Conservation (phyloP, 2,888 invertebrate species). For the Bhutanitis thaidina region DNA sequence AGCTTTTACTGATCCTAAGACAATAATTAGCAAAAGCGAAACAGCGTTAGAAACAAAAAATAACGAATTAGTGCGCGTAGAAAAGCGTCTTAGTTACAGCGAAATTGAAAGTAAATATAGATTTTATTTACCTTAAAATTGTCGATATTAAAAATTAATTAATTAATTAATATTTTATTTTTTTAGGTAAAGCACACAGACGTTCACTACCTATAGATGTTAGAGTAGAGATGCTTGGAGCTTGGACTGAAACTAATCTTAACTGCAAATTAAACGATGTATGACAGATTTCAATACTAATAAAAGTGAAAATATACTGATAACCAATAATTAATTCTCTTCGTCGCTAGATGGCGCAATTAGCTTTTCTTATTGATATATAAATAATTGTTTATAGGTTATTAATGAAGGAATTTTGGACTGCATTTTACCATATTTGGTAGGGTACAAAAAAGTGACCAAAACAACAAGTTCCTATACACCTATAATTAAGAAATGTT, state of each 20-base stretch:
- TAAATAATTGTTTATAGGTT: constrained; percentile 75
- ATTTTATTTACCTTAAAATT: neutral
- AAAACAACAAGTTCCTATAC: constrained; percentile 76
- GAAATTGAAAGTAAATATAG: constrained; percentile 55
- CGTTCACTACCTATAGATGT: constrained; percentile 52
- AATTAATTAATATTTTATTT: neutral
- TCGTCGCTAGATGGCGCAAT: constrained; percentile 50
- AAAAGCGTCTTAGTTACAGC: constrained; percentile 59
- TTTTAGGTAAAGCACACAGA: constrained; percentile 46
- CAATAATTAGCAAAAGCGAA: constrained; percentile 62
- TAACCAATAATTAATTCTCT: neutral
- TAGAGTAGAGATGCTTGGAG: constrained; percentile 68
- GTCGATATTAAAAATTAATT: no score
- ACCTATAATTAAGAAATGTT: constrained; percentile 76
- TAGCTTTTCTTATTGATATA: constrained; percentile 36
- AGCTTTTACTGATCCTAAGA: constrained; percentile 47
- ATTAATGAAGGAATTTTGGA: constrained; percentile 91
- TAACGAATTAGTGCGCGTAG: constrained; percentile 40
- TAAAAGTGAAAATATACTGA: neutral
- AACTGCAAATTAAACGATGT: constrained; percentile 76
- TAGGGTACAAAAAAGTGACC: constrained; percentile 74
- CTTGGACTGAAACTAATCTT: constrained; percentile 73
- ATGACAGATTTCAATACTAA: constrained; percentile 27
- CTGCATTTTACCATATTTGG: constrained; percentile 88
- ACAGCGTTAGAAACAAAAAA: constrained; percentile 48